phyloP scores from a whole-genome alignment of 1,140 invertebrate species.

The Trachymyrmex septentrionalis region DNA sequence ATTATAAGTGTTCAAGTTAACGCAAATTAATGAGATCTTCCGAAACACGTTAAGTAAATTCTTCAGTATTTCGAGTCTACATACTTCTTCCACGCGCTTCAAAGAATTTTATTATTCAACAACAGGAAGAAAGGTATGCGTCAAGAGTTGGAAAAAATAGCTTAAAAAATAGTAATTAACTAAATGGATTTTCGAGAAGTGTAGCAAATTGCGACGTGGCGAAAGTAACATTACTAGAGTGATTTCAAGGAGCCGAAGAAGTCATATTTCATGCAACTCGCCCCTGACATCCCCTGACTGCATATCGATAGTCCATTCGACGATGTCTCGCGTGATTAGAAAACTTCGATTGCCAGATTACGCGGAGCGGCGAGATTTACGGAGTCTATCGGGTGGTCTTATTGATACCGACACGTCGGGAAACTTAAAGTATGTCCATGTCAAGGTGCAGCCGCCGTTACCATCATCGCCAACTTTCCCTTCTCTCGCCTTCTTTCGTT shows the following conservation, averaged over 20 bases:
- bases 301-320: conserved; percentile 76
- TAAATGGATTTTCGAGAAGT: conserved; percentile 21
- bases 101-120: conserved; percentile 38
- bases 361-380: conserved; percentile 58
- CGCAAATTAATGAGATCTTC: conserved; percentile 40
- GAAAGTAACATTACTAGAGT: conserved; percentile 27
- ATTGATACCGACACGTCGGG: conserved; percentile 60
- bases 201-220: background rate
- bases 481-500: background rate
- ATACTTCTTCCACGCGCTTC: background rate
- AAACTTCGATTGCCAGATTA: conserved; percentile 81
- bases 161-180: conserved; percentile 21
- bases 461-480: conserved; percentile 38
- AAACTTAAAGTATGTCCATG: conserved; percentile 51
- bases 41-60: conserved; percentile 16
- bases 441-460: conserved; percentile 45
- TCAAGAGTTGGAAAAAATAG: background rate
- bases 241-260: conserved; percentile 34
- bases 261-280: conserved; percentile 71
- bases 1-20: conserved; percentile 48
- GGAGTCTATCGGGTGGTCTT: conserved; percentile 52
- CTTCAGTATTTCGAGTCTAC: background rate
- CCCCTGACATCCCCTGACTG: conserved; percentile 59
- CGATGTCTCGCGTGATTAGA: conserved; percentile 75
- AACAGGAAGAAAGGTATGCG: background rate